Base-by-base conservation (phyloP, 2,888 invertebrate genomes). In the Carcina quercana region DNA sequence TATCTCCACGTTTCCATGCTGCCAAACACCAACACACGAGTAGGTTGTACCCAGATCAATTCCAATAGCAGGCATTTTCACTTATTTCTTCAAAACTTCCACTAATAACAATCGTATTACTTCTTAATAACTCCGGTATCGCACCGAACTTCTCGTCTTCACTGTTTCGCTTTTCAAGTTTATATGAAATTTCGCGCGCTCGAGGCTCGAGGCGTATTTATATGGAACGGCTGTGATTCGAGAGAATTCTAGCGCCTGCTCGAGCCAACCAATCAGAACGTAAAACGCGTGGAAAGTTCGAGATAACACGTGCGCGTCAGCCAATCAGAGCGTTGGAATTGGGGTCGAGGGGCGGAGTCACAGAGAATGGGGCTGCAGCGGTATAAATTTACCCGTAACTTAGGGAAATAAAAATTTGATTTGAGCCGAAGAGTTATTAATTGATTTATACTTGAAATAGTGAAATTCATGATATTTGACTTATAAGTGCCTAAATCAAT, bases 1-100 rank as follows among this genome's bases (percentile, higher is more conserved):
- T 63, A 91, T 91, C 64, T 91, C 91, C 58, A 91, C 90, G 57
- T 89, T 90, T 34, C 91, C 91, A 49, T 90, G 88, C 57, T 79
- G 80, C 67, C 67, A 80, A n/a, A 80, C 79, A 37, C 78, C 80
- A 15, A 86, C 86, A 50, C 86, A 86, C 43, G 86, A 86, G 60
- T 85, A 86, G n/a, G 86, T 86, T 22, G 86, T 86, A 36, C 86
- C 85, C 46, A 86, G 68, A 63, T 86, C 86, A 43, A 86, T 86
- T 69, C 86, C 86, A 44, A 86, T 69, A 50, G 86, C 86, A 60
- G 80, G 76, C 79, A 84, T 82, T 63, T 57, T 79, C 29, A 32
- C 30, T 45, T 43, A 21, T 44, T 49, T 28, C 6, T 44, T 42
- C 28, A n/a, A n/a, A n/a, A n/a, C n/a, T 7, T 21, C 25, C 20